A percentile compares a stretch with the other conserved stretches of the same genome.
phyloP scores from a whole-genome alignment of 2,888 invertebrate species.

The Pycnomerus fuliginosus region DNA sequence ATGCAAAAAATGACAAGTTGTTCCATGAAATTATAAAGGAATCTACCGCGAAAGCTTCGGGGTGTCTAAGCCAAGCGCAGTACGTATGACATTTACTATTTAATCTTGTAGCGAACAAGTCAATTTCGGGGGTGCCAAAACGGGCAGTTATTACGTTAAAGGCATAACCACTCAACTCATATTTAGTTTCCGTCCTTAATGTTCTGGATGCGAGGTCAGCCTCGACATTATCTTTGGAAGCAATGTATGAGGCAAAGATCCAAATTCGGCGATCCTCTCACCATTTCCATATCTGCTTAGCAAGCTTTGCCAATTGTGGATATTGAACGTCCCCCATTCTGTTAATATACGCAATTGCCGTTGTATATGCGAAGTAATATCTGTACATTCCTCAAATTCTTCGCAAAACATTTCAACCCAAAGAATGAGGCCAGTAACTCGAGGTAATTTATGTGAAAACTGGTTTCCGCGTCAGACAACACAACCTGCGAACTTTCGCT shows the following conservation, averaged over 20 bases:
- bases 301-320: no score
- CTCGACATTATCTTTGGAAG: no score
- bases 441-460: slow-evolving; percentile 9
- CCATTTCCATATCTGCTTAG: no score
- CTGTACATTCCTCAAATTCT: slow-evolving; percentile 3
- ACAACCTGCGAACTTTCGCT: no score
- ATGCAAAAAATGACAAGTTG: slow-evolving; percentile 31
- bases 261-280: no score
- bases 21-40: slow-evolving; percentile 33
- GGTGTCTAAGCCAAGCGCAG: slow-evolving; percentile 33
- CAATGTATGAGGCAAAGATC: no score
- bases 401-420: slow-evolving; percentile 9
- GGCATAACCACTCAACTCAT: no score
- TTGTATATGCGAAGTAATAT: slow-evolving; percentile 31
- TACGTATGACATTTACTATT: slow-evolving; percentile 34
- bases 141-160: no score
- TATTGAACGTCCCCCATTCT: no score
- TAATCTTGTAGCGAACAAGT: slow-evolving; percentile 32
- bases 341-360: slow-evolving; percentile 32
- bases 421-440: slow-evolving; percentile 3
- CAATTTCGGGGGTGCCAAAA: slow-evolving; percentile 29
- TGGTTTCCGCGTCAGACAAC: no score
- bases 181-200: no score
- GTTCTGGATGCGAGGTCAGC: no score
- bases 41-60: slow-evolving; percentile 28